These are phyloP conservation scores for Hyperoplus immaculatus DNA, from an alignment of 2,797 vertebrate genomes.

Conservation along the genomic window DNA sequence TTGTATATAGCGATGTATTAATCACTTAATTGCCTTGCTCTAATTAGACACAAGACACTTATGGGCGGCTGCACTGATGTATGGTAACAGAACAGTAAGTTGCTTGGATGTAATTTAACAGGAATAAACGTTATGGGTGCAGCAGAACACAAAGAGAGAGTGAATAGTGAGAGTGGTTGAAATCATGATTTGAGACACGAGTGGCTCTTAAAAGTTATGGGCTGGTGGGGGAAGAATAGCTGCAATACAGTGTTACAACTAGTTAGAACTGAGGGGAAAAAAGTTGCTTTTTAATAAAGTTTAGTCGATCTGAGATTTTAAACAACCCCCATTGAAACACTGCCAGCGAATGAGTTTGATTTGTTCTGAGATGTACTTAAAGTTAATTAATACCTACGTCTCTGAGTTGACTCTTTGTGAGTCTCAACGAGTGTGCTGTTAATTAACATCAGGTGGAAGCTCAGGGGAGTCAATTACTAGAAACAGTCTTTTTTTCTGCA, in stretches of 20 bases:
- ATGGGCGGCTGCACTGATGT: slow-evolving; percentile 10
- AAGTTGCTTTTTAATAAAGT: slow-evolving; percentile 36
- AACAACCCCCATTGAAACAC: slow-evolving; percentile 48
- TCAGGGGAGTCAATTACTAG: slow-evolving; percentile 74
- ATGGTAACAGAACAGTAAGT: slow-evolving; percentile 18
- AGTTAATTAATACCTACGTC: slow-evolving; percentile 79
- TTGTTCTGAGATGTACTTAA: slow-evolving; percentile 67
- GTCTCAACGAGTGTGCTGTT: slow-evolving; percentile 66
- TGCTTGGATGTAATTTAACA: slow-evolving; percentile 8
- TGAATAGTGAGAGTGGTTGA: slow-evolving; percentile 37
- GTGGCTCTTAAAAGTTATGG: slow-evolving; percentile 51
- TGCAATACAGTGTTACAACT: slow-evolving; percentile 29
- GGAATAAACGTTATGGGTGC: slow-evolving; percentile 19
- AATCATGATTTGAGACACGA: slow-evolving; percentile 50
- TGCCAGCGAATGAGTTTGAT: slow-evolving; percentile 62
- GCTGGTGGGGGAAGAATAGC: slow-evolving; percentile 21
- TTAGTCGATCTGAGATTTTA: slow-evolving; percentile 24
- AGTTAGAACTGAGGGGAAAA: slow-evolving; percentile 23
- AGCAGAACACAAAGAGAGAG: slow-evolving; percentile 25
- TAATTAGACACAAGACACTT: slow-evolving; percentile 15
- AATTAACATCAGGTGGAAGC: slow-evolving; percentile 79
- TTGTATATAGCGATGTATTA: neutral
- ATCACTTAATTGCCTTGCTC: neutral
- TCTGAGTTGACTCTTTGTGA: slow-evolving; percentile 63
- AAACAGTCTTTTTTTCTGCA: no score